phyloP scores from a whole-genome alignment of 2,888 invertebrate genomes.

The Hydrotaea cyrtoneurina region DNA sequence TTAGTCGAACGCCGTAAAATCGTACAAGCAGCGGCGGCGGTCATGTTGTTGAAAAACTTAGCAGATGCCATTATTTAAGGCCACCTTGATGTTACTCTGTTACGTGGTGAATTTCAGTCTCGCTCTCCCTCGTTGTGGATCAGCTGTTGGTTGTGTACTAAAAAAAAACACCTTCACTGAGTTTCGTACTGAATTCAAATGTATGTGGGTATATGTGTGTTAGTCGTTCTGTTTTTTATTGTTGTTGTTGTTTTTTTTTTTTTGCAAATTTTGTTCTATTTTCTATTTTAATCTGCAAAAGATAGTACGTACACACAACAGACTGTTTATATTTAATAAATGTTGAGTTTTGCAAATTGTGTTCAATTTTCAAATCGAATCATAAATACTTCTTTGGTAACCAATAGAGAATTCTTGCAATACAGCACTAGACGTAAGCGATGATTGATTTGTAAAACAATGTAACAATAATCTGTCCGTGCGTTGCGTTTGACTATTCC shows the following conservation, averaged over 20 bases:
- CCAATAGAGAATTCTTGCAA: slow-evolving; percentile 21
- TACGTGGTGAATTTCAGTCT: neutral
- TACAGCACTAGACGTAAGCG: slow-evolving; percentile 20
- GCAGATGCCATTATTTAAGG: slow-evolving; percentile 49
- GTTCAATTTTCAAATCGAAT: slow-evolving; percentile 31
- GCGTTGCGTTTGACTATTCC: slow-evolving; percentile 24
- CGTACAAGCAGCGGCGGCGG: slow-evolving; percentile 21
- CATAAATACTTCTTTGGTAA: neutral
- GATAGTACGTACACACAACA: neutral
- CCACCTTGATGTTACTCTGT: neutral
- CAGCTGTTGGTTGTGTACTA: slow-evolving; percentile 49
- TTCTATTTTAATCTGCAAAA: slow-evolving; percentile 23
- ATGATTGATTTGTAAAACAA: neutral
- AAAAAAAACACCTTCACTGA: neutral
- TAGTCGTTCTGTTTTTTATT: neutral
- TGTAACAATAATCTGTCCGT: slow-evolving; percentile 2
- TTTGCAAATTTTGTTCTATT: neutral
- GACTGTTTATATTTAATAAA: slow-evolving; percentile 22
- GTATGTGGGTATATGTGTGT: neutral
- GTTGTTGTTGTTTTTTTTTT: neutral
- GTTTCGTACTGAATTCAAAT: neutral
- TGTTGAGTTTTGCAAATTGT: slow-evolving; percentile 52
- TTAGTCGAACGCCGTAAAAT: slow-evolving; percentile 17
- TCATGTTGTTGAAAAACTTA: slow-evolving; percentile 42
- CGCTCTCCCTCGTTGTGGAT: slow-evolving; percentile 10